Percentiles rank a stretch among this genome's conserved stretches.
Conservation (phyloP, 2,113 vertebrate genomes). For the Protomyctophum bolini region DNA sequence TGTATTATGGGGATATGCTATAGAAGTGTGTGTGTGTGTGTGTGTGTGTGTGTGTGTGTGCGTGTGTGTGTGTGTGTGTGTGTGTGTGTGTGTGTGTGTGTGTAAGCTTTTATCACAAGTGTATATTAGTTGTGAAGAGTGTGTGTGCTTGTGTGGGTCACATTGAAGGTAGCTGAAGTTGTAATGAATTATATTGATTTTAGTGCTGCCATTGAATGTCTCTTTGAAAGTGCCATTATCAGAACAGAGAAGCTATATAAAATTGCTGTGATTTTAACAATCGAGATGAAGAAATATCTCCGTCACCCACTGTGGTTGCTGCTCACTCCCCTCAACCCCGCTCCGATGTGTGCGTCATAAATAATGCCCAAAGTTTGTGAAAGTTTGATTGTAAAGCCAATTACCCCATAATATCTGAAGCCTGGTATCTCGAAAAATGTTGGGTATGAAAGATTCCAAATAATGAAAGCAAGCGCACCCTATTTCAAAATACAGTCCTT, state of each 20-base stretch:
- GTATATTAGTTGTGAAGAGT: conserved; percentile 6
- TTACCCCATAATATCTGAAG: conserved; percentile 74
- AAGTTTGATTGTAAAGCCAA: conserved; percentile 79
- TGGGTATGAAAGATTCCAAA: conserved; percentile 62
- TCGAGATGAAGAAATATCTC: conserved; percentile 79
- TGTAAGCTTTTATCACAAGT: conserved; percentile 10
- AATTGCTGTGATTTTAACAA: conserved; percentile 82
- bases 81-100: conserved; percentile 17
- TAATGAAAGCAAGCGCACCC: conserved; percentile 61
- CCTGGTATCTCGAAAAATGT: conserved; percentile 67
- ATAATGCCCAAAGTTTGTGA: conserved; percentile 71
- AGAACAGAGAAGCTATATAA: conserved; percentile 78
- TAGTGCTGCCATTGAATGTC: conserved; percentile 77
- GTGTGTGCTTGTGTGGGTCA: conserved; percentile 57
- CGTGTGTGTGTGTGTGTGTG: conserved; percentile 5
- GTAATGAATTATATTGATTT: conserved; percentile 86
- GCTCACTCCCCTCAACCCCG: conserved; percentile 49
- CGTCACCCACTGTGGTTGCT: conserved; percentile 60
- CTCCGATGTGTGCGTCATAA: conserved; percentile 47
- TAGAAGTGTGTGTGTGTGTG: conserved; percentile 14
- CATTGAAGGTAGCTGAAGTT: conserved; percentile 70
- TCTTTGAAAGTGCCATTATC: conserved; percentile 76
- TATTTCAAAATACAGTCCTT: conserved; percentile 69
- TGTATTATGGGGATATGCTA: conserved; percentile 10
- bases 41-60: conserved; percentile 4